Evolutionary conservation across 2,888 invertebrate genomes (phyloP), one percentile per base, ranked within the genome.

Genomic region (Brassicogethes aeneus): DNA sequence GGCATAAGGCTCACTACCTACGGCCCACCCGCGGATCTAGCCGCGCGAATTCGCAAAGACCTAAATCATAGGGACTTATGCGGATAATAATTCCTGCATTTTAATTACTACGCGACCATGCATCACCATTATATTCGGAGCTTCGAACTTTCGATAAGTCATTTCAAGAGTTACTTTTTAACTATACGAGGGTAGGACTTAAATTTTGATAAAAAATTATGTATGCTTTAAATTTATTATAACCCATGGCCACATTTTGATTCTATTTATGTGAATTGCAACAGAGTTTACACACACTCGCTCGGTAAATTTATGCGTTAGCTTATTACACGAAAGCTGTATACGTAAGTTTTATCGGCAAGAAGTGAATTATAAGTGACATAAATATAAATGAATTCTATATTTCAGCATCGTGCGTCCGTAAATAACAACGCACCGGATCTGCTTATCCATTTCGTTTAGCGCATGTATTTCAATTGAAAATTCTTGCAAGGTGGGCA

Each of bases 361-460:
- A 51, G 45, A 52, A 47, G 44, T 55, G 51, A 56, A 51, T 54
- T 51, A 55, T 56, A 52, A 48, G 51, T 44, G 52, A 51, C 54
- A 57, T 58, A 54, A 57, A 58, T 59, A 60, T 55, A 58, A 57
- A 59, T 57, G 56, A 57, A 57, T 59, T 59, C 54, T 51, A 56
- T 55, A 59, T 58, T 55, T 56, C 57, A 56, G 52, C 47, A 52
- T 53, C 52, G 53, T 54, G 51, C 53, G 55, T 51, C 58, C 44
- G 62, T 62, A 62, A 62, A 62, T 62, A 12, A 5, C 55, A 56
- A 50, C 51, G 46, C 8, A 23, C 23, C 23, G 23, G 23, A 23
- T 10, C 23, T n/a, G n/a, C n/a, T n/a, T n/a, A n/a, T n/a, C n/a
- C n/a, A n/a, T n/a, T n/a, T n/a, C n/a, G n/a, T n/a, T n/a, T n/a